These are phyloP conservation scores for Lottia gigantea DNA, from an alignment of 2,888 invertebrate species.

Conservation along the genomic window DNA sequence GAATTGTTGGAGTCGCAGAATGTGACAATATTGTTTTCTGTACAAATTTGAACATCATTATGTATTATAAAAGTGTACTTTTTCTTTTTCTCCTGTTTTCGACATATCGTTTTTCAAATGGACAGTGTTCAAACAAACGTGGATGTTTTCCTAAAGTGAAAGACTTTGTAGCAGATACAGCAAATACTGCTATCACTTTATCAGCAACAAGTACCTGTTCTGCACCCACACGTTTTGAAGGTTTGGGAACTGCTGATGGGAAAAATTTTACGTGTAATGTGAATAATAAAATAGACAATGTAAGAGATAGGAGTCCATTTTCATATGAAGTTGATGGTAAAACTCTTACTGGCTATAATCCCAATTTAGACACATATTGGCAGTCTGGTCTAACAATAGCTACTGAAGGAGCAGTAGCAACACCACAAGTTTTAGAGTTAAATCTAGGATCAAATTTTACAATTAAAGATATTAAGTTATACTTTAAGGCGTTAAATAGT, in stretches of 20 bases:
- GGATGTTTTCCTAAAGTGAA: conserved; percentile 5
- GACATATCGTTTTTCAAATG: not conserved
- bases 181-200: not conserved
- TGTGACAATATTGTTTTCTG: too few species aligned
- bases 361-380: conserved; percentile 33
- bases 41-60: too few species aligned
- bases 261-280: conserved; percentile 9
- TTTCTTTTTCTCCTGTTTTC: not conserved
- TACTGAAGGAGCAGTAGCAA: conserved; percentile 8
- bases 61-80: too few species aligned
- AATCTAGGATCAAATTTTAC: conserved; percentile 31
- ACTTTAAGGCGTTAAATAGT: conserved; percentile 31
- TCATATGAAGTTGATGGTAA: too few species aligned
- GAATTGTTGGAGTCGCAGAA: too few species aligned
- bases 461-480: conserved; percentile 25
- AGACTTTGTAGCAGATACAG: not conserved
- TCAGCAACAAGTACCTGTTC: not conserved
- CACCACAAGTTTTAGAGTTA: conserved; percentile 21
- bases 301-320: not conserved
- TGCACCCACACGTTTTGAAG: not conserved
- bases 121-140: not conserved
- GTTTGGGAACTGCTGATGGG: not conserved
- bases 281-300: not conserved
- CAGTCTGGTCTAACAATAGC: conserved; percentile 30
- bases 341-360: not conserved